A percentile compares a stretch with the other conserved stretches of the same genome.
These are phyloP conservation scores for Edolisoma coerulescens DNA, from an alignment of 2,113 vertebrate species.

Conservation along the genomic window DNA sequence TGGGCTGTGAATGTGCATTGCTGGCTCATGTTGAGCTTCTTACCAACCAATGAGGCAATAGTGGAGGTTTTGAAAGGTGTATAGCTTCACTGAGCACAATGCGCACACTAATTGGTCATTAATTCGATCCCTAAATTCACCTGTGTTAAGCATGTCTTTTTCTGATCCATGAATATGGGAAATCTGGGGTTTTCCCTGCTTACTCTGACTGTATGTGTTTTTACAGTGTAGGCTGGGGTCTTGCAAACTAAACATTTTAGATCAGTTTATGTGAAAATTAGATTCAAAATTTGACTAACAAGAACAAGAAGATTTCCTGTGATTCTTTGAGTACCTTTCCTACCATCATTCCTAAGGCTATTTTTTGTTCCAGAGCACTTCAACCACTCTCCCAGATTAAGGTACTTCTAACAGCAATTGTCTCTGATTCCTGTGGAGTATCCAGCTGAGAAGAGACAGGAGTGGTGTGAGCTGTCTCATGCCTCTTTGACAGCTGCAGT, in stretches of 20 bases:
- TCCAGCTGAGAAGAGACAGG: not conserved
- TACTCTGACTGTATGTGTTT: not conserved
- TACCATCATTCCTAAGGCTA: not conserved
- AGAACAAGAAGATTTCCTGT: not conserved
- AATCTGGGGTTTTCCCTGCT: not conserved
- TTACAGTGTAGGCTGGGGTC: fast-evolving
- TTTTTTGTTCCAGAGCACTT: not conserved
- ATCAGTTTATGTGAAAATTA: not conserved
- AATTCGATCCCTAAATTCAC: not conserved
- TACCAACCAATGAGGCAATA: not conserved
- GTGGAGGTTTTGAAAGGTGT: not conserved
- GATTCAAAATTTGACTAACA: not conserved
- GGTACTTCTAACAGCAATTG: not conserved
- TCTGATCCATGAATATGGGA: fast-evolving
- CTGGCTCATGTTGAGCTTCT: not conserved
- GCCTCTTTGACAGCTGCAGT: not conserved
- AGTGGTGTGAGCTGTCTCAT: not conserved
- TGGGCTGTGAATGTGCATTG: not conserved
- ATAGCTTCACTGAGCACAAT: not conserved
- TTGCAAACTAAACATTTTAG: not conserved
- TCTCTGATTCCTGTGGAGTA: not conserved
- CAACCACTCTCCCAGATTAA: not conserved
- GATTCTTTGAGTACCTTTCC: not conserved
- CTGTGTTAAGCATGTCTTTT: not conserved
- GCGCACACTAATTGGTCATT: not conserved